Conservation (phyloP, 2,113 vertebrate genomes). For the Apteryx owenii region DNA sequence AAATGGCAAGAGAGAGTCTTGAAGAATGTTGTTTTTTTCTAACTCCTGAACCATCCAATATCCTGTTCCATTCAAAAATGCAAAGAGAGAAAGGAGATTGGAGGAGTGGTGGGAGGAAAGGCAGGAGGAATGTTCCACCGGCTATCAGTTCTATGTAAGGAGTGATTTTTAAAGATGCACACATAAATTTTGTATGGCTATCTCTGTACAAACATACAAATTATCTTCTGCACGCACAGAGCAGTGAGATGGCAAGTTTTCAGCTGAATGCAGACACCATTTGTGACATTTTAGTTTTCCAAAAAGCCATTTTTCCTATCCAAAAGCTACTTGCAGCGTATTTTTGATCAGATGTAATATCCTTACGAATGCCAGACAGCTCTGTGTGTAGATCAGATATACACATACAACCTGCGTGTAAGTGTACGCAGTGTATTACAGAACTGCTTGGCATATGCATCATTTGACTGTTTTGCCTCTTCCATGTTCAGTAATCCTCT, state of each 20-base stretch:
- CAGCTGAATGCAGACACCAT: not conserved
- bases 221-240: not conserved
- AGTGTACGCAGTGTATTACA: not conserved
- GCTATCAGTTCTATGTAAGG: not conserved
- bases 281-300: not conserved
- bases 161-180: not conserved
- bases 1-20: not conserved
- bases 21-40: not conserved
- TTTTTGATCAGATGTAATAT: not conserved
- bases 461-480: not conserved
- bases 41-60: not conserved
- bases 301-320: not conserved
- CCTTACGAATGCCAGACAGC: not conserved
- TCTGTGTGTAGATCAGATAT: not conserved
- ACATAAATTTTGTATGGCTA: not conserved
- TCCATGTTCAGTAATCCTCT: not conserved
- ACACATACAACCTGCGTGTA: not conserved
- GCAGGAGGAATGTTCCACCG: not conserved
- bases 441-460: not conserved
- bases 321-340: not conserved
- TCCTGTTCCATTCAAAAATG: not conserved
- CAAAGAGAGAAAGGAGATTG: not conserved
- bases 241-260: not conserved
- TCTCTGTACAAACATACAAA: not conserved
- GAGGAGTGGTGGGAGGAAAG: not conserved